These are phyloP conservation scores for Lasioglossum calceatum DNA, from an alignment of 2,888 invertebrate species.

Conservation along the genomic window DNA sequence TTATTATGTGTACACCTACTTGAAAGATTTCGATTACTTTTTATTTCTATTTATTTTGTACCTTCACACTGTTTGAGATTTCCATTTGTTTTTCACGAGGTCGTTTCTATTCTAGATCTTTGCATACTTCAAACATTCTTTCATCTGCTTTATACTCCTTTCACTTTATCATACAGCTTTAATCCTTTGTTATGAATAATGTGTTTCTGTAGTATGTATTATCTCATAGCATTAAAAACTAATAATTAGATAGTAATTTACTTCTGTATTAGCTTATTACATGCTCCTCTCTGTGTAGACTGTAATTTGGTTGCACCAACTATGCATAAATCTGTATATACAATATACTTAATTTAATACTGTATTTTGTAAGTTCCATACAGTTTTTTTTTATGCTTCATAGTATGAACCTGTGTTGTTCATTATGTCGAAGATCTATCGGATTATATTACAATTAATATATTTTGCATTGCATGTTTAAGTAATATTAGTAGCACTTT, in stretches of 20 bases:
- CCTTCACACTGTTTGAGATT: constrained; percentile 43
- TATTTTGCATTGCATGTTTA: constrained; percentile 50
- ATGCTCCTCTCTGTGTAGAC: constrained; percentile 51
- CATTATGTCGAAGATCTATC: constrained; percentile 18
- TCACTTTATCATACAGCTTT: constrained; percentile 44
- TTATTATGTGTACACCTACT: constrained; percentile 50
- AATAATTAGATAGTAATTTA: constrained; percentile 39
- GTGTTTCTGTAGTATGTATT: constrained; percentile 24
- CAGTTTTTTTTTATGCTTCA: constrained; percentile 20
- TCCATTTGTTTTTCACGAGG: constrained; percentile 30
- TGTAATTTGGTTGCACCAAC: constrained; percentile 52
- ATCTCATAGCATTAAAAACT: constrained; percentile 20
- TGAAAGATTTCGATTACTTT: constrained; percentile 30
- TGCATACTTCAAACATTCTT: constrained; percentile 54
- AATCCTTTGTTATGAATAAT: constrained; percentile 27
- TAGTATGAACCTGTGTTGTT: constrained; percentile 18
- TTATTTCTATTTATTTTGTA: constrained; percentile 45
- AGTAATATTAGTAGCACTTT: constrained; percentile 33
- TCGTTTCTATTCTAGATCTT: constrained; percentile 13
- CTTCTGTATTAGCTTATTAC: constrained; percentile 39
- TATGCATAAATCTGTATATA: constrained; percentile 22
- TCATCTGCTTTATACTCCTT: constrained; percentile 42
- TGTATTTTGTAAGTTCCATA: constrained; percentile 10
- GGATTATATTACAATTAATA: constrained; percentile 36
- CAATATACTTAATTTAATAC: constrained; percentile 12